phyloP scores from a whole-genome alignment of 2,888 invertebrate genomes.

The Strigamia transsilvanica region DNA sequence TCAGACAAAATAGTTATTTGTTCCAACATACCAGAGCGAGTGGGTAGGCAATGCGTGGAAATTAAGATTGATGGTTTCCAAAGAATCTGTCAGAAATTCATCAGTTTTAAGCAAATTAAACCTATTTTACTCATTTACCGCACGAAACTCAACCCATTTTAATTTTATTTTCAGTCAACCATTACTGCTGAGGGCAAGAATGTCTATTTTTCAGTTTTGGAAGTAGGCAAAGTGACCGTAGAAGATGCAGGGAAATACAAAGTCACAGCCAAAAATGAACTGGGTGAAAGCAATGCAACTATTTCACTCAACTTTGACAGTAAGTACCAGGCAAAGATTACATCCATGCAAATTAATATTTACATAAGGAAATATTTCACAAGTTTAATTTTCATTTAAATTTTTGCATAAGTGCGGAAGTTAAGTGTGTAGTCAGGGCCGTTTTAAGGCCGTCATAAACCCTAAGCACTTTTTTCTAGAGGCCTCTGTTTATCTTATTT shows the following conservation, averaged over 20 bases:
- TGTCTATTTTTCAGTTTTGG: conserved; percentile 75
- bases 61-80: not conserved
- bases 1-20: not conserved
- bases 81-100: conserved; percentile 3
- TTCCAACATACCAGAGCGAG: not conserved
- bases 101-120: not conserved
- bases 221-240: conserved; percentile 92
- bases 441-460: too few species aligned
- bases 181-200: conserved; percentile 89
- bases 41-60: too few species aligned
- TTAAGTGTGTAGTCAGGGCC: too few species aligned
- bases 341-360: too few species aligned
- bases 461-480: too few species aligned
- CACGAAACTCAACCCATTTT: not conserved
- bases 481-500: too few species aligned
- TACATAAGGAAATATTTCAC: too few species aligned
- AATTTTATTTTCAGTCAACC: conserved; percentile 72
- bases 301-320: conserved; percentile 98
- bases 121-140: too few species aligned
- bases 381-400: too few species aligned
- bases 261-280: conserved; percentile 96
- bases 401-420: too few species aligned
- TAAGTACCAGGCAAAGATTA: conserved; percentile 70
- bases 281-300: conserved; percentile 96
- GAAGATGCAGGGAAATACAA: conserved; percentile 98